Percentiles rank a stretch among this genome's conserved stretches.
These are phyloP conservation scores for Paracentrotus lividus DNA, from an alignment of 53 echinoderm and acorn worm genomes.

Conservation along the genomic window DNA sequence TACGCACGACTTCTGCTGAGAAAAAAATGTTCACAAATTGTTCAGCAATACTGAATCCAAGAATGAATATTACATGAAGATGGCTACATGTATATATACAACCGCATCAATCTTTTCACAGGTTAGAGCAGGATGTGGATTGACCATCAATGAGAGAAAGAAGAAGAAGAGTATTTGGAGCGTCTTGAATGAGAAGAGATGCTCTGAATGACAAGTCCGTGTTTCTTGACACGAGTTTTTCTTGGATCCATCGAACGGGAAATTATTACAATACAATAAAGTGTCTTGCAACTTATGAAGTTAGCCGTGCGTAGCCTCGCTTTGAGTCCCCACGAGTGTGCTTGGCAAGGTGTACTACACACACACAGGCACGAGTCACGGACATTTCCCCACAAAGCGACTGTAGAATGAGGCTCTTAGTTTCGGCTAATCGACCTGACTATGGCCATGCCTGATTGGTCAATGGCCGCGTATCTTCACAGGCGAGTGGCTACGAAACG, in stretches of 20 bases:
- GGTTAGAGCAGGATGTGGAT: neutral
- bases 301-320: conserved; percentile 68
- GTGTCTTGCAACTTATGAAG: conserved; percentile 61
- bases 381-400: conserved; percentile 65
- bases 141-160: conserved; percentile 17
- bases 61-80: conserved; percentile 27
- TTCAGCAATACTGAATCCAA: neutral
- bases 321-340: conserved; percentile 47
- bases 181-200: conserved; percentile 43
- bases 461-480: conserved; percentile 57
- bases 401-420: conserved; percentile 72
- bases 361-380: conserved; percentile 50
- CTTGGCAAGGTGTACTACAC: neutral
- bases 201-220: conserved; percentile 49
- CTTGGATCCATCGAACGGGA: conserved; percentile 60
- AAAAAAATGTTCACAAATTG: neutral
- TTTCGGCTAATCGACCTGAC: conserved; percentile 62
- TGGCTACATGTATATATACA: neutral
- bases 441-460: conserved; percentile 71
- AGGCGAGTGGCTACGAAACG: conserved; percentile 64
- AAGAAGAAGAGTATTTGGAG: conserved; percentile 9
- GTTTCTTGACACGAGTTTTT: conserved; percentile 42
- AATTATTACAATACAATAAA: conserved; percentile 68
- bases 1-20: neutral
- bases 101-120: neutral